Evolutionary conservation across 2,113 vertebrate species (phyloP), one percentile per base, ranked within the genome.

Genomic region (Xyrauchen texanus): DNA sequence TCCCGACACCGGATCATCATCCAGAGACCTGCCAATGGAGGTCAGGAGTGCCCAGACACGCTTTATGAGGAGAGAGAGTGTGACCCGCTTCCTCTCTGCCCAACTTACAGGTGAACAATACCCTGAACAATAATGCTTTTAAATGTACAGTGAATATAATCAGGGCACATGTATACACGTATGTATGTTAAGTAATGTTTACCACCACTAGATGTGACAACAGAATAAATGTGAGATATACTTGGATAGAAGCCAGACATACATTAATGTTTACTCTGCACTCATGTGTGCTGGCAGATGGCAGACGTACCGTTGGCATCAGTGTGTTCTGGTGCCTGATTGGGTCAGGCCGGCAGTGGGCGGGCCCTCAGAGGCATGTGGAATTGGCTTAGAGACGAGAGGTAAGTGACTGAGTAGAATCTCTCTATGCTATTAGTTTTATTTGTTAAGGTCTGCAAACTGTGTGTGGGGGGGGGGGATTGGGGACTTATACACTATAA

Each of bases 41-140:
- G 94, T 62, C 93, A 93, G 58, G 89, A 93, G 0, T 96, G 95
- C 64, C 95, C 95, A 0, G 94, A 95, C 69, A 96, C 95, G 51
- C 90, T 96, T 52, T 94, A 91, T 84, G 95, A 96, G 84, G 95
- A 96, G 82, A 92, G 95, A 85, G 93, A 94, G 16, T 96, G 95
- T 89, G 94, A 95, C 87, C 92, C 91, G 55, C 42, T 87, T 66
- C 87, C 90, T 13, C 2, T 90, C 49, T 96, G 95, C 66, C 92
- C 93, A 63, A 71, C 78, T 9, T 96, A 93, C 68, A 90, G 94
- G 95, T 94, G 87, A 66, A 58, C 7, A 10, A 10, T 3, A 4
- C 0, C 9, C 4, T 13, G 21, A 34, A 34, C 21, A 34, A 1
- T 34, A 34, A 34, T 55, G 3, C 53, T 13, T 4, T 55, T 12